Base-by-base conservation (phyloP, 2,113 vertebrate species). In the Scytalopus superciliaris region DNA sequence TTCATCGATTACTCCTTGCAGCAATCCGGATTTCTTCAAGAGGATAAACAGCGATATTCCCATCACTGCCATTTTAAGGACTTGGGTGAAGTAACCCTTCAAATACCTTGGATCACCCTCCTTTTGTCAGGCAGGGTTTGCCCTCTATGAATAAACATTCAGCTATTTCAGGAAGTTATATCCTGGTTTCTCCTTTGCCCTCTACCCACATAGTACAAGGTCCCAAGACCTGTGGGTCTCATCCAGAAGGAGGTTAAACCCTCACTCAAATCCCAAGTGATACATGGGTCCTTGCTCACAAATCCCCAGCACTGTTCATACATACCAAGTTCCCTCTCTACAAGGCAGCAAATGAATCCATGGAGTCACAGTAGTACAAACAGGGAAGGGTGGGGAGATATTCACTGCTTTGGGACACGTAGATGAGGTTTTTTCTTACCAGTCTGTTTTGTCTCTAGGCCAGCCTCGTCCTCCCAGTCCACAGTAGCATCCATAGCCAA, bases 401-500 rank as follows among this genome's bases (percentile, higher is more conserved):
- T 45, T 14, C 47, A 33, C 13, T 27, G 25, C 50, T 57, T 47
- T 53, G 56, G 45, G n/a, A 57, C 45, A 40, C 19, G 11, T 0
- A 45, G 14, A 2, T 86, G 37, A 53, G 18, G 21, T 84, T 94
- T 45, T 45, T 57, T 93, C 98, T 98, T 98, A 99, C 99, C 98
- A 99, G 97, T 99, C 99, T 7, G 98, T 95, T 77, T 27, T 94
- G 96, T 99, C 99, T 40, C 45, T 97, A 81, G 99, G 99, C 98
- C 98, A 98, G 28, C 99, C 99, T 68, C 93, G 96, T 89, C 99
- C 99, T 44, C 99, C 99, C 28, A 98, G 95, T 25, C 99, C 99
- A 49, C 99, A 99, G 97, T 99, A 99, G 96, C 99, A 99, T 49
- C 99, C 99, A 4, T 99, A 99, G 95, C 97, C 97, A 91, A 98